phyloP scores from a whole-genome alignment of 2,113 vertebrate species.

The Tauraco erythrolophus region DNA sequence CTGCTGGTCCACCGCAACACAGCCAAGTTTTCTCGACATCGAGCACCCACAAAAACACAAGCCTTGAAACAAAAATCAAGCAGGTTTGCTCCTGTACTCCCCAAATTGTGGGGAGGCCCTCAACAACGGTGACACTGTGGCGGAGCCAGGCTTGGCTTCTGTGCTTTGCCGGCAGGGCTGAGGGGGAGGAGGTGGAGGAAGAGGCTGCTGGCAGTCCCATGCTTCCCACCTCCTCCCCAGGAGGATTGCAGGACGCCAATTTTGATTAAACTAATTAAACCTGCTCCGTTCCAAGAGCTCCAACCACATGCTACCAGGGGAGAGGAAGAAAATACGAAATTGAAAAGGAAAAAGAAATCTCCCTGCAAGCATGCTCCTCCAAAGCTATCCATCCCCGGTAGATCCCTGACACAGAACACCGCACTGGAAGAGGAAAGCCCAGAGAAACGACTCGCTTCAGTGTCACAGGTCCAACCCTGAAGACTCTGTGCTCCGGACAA shows the following conservation, averaged over 20 bases:
- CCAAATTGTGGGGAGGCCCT: neutral
- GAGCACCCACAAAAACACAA: neutral
- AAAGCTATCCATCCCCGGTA: neutral
- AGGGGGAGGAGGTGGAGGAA: neutral
- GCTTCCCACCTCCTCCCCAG: constrained; percentile 20
- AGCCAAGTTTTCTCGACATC: neutral
- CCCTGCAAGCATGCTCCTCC: neutral
- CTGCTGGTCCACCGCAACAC: neutral
- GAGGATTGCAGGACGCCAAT: constrained; percentile 27
- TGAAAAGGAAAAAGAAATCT: neutral
- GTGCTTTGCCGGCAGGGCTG: neutral
- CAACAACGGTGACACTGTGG: neutral
- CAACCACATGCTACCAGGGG: constrained; percentile 12
- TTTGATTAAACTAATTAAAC: constrained; percentile 61
- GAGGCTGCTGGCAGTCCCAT: neutral
- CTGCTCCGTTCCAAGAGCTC: constrained; percentile 8
- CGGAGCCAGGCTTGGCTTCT: neutral
- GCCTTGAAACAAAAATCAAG: neutral
- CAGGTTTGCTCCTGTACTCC: neutral
- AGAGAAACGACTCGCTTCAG: rapidly evolving
- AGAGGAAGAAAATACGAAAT: neutral
- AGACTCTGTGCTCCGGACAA: neutral
- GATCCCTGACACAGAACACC: neutral
- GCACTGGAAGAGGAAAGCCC: neutral
- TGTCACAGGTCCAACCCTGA: neutral